Conservation (phyloP, 2,113 vertebrate genomes). For the Rhinogobius similis region DNA sequence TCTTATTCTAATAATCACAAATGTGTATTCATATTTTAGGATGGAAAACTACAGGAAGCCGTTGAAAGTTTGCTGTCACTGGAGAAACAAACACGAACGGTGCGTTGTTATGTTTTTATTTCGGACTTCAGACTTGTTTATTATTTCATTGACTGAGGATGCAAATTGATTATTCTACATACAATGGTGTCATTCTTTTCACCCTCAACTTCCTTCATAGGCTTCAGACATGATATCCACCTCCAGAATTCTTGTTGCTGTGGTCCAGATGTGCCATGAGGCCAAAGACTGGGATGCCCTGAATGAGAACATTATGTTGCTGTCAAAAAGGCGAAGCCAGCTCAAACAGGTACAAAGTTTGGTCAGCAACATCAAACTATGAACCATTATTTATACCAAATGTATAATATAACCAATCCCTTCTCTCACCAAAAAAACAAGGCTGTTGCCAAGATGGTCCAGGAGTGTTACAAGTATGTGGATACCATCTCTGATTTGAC, state of each 20-base stretch:
- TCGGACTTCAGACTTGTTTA: too few relatives aligned
- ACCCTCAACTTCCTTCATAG: conserved; percentile 66
- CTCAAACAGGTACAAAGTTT: conserved; percentile 91
- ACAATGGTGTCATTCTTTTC: not conserved
- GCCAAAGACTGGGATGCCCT: conserved; percentile 96
- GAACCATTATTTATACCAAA: not conserved
- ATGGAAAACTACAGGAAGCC: conserved; percentile 95
- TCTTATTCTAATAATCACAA: not conserved
- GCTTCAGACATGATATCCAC: conserved; percentile 98
- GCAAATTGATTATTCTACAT: not conserved
- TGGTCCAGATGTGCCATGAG: conserved; percentile 96
- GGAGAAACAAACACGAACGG: conserved; percentile 97
- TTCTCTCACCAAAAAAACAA: conserved; percentile 45
- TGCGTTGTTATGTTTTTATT: conserved; percentile 65
- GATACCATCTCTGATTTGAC: conserved; percentile 89
- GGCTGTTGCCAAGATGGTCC: conserved; percentile 99
- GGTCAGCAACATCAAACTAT: not conserved
- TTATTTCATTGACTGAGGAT: too few relatives aligned
- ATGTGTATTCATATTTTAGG: conserved; percentile 72
- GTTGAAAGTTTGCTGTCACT: conserved; percentile 93
- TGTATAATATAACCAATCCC: not conserved
- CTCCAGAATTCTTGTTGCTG: conserved; percentile 93
- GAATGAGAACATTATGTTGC: conserved; percentile 97
- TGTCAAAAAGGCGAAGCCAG: conserved; percentile 96
- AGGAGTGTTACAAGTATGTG: conserved; percentile 95